Percentiles rank a stretch among this genome's conserved stretches.
These are phyloP conservation scores for Branchinecta lindahli DNA, from an alignment of 1,140 invertebrate species.

Conservation along the genomic window DNA sequence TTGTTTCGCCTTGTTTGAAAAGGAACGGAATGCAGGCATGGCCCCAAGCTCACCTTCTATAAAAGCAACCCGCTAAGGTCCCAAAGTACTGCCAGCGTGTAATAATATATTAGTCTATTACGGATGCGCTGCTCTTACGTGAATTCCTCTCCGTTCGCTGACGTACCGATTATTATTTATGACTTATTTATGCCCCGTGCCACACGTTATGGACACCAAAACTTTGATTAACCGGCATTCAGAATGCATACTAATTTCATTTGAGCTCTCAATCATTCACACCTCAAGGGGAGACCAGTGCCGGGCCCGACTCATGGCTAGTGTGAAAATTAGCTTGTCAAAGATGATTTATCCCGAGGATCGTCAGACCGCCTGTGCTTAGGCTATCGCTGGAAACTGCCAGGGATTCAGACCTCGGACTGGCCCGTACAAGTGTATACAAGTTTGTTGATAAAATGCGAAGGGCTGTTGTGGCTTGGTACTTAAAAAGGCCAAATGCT, in stretches of 20 bases:
- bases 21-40: too few relatives aligned
- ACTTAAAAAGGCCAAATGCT: too few relatives aligned
- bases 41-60: too few relatives aligned
- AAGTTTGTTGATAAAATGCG: too few relatives aligned
- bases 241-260: conserved; percentile 1
- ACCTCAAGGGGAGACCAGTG: conserved; percentile 3
- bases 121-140: background rate
- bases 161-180: conserved; percentile 7
- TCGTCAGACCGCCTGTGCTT: background rate
- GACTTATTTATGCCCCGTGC: conserved; percentile 9
- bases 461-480: too few relatives aligned
- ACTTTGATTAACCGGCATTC: conserved; percentile 8
- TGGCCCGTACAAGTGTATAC: too few relatives aligned
- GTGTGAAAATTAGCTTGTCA: conserved; percentile 11
- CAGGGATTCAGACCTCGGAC: too few relatives aligned
- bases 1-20: too few relatives aligned
- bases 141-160: background rate
- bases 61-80: too few relatives aligned
- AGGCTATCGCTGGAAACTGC: too few relatives aligned
- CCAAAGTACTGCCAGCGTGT: too few relatives aligned
- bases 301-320: background rate
- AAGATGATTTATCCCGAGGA: background rate
- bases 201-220: conserved; percentile 10
- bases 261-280: conserved; percentile 6
- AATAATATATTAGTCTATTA: background rate